Evolutionary conservation across 2,113 vertebrate species (phyloP), one percentile per base, ranked within the genome.

Genomic region (Xiphophorus maculatus): DNA sequence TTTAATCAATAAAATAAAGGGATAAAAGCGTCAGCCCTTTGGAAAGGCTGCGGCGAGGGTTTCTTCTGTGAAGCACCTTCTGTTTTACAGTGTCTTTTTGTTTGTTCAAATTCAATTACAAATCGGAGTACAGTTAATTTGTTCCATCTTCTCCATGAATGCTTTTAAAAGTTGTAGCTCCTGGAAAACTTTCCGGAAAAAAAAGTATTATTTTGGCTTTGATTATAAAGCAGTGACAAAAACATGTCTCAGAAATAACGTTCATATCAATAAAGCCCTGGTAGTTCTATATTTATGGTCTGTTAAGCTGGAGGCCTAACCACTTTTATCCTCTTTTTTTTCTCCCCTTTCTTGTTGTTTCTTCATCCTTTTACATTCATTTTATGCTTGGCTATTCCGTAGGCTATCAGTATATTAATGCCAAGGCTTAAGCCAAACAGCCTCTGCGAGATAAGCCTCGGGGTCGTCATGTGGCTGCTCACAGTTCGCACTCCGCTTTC

Each of bases 1-100:
- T 92, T 96, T 90, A 96, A 96, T 96, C 95, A 96, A 97, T 96
- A 96, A 96, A 96, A 96, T 95, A 95, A 95, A 96, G 94, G 94
- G 92, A 93, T 94, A 91, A 94, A 91, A 91, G 92, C 89, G 86
- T 88, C 79, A 87, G 77, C 69, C 66, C 77, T 76, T 84, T 89
- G 81, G 66, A 90, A 81, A 86, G 64, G 60, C 77, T 68, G 76
- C 74, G 22, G 22, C 10, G 74, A 48, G 68, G 58, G 79, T 79
- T 82, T 86, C 42, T 81, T 90, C 44, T 62, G n/a, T 88, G 67
- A 25, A 62, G 42, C 84, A 58, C 27, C 32, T 68, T 67, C 54
- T 79, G 42, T 90, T 91, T 87, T 66, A 85, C 64, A 3, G 27
- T 71, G 84, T 90, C 75, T 87, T 87, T 81, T 73, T 77, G 69